These are phyloP conservation scores for Lasioglossum lativentre DNA, from an alignment of 2,888 invertebrate genomes.

Conservation along the genomic window DNA sequence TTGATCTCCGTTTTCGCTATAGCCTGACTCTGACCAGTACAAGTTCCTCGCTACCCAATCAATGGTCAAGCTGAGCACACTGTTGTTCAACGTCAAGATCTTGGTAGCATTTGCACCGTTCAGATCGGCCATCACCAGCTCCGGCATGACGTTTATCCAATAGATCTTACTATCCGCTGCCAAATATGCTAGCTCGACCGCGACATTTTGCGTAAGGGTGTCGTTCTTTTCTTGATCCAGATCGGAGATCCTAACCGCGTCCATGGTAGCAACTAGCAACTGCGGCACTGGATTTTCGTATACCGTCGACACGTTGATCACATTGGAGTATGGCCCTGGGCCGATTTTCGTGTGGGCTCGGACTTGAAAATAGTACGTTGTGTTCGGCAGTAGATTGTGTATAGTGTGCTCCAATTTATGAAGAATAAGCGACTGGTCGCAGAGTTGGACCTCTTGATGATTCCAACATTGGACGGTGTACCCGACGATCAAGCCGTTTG, in stretches of 20 bases:
- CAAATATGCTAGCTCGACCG: slow-evolving; percentile 89
- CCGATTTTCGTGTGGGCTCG: slow-evolving; percentile 93
- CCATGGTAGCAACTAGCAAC: slow-evolving; percentile 90
- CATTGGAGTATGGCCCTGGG: slow-evolving; percentile 89
- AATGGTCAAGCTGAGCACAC: slow-evolving; percentile 89
- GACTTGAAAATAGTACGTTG: slow-evolving; percentile 90
- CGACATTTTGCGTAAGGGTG: slow-evolving; percentile 88
- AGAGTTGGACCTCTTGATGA: slow-evolving; percentile 85
- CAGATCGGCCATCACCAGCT: slow-evolving; percentile 88
- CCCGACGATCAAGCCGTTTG: slow-evolving; percentile 91
- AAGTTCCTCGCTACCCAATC: slow-evolving; percentile 95
- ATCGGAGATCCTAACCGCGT: slow-evolving; percentile 91
- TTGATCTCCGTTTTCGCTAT: slow-evolving; percentile 84
- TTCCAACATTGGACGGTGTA: slow-evolving; percentile 90
- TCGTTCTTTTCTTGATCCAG: slow-evolving; percentile 89
- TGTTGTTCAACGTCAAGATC: slow-evolving; percentile 86
- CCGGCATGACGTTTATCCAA: slow-evolving; percentile 93
- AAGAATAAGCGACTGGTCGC: slow-evolving; percentile 86
- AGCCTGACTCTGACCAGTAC: slow-evolving; percentile 91
- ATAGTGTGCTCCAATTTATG: slow-evolving; percentile 87
- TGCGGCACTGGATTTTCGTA: slow-evolving; percentile 92
- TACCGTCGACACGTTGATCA: slow-evolving; percentile 88
- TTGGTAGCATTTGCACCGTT: slow-evolving; percentile 86
- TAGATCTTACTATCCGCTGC: slow-evolving; percentile 91
- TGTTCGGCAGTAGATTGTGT: slow-evolving; percentile 86